Percentiles rank a stretch among this genome's conserved stretches.
Evolutionary conservation across 2,888 invertebrate genomes (phyloP).

Genomic region (Megastigmus dorsalis): DNA sequence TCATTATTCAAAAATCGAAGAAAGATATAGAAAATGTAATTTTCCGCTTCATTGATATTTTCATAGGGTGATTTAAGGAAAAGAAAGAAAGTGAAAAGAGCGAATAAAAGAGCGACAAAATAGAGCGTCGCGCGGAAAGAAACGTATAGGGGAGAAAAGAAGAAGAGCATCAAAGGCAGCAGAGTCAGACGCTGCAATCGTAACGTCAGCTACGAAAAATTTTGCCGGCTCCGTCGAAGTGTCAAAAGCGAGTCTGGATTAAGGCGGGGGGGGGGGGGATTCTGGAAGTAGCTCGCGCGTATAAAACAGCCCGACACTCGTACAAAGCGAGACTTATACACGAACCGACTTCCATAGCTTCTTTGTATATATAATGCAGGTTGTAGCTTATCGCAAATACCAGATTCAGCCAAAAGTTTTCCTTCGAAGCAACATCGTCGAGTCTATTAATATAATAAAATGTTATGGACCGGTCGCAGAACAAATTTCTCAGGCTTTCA

Average conservation of each 20-base stretch:
- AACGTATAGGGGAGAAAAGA: constrained; percentile 17
- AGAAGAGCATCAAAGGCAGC: constrained; percentile 34
- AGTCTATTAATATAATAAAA: too few relatives aligned
- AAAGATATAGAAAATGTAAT: constrained; percentile 18
- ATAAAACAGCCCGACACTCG: constrained; percentile 25
- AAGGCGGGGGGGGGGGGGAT: too few relatives aligned
- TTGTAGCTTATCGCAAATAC: too few relatives aligned
- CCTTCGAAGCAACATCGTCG: too few relatives aligned
- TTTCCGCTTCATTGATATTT: constrained; percentile 3
- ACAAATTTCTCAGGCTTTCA: too few relatives aligned
- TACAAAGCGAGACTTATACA: not conserved
- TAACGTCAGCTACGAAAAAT: constrained; percentile 29
- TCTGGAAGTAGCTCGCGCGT: constrained; percentile 40
- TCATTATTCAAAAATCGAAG: constrained; percentile 2
- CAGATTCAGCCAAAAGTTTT: too few relatives aligned
- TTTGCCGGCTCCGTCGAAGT: constrained; percentile 42
- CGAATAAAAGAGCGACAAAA: constrained; percentile 20
- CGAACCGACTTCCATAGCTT: too few relatives aligned
- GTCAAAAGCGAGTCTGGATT: constrained; percentile 55
- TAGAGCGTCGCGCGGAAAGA: constrained; percentile 20
- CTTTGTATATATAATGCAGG: too few relatives aligned
- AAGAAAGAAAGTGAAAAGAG: not conserved
- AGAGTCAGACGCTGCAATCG: constrained; percentile 3
- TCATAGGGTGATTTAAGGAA: constrained; percentile 13
- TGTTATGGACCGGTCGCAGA: too few relatives aligned